Conservation (phyloP, 2,888 invertebrate species). For the Drosophila barbarae region DNA sequence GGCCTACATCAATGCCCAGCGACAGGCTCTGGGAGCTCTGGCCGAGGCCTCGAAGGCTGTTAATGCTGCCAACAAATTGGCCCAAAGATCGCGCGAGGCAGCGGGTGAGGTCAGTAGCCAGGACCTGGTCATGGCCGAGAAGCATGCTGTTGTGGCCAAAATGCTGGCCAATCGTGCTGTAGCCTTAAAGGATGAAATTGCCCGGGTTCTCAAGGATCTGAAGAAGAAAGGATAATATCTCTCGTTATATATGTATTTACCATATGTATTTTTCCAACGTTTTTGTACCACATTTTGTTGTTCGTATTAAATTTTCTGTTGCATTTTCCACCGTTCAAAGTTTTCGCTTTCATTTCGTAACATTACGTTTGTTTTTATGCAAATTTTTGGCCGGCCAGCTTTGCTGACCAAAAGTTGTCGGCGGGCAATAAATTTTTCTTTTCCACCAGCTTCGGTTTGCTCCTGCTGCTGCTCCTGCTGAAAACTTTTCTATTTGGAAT, state of each 20-base stretch:
- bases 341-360: slow-evolving; percentile 38
- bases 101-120: neutral
- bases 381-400: slow-evolving; percentile 25
- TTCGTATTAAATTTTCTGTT: slow-evolving; percentile 64
- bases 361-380: slow-evolving; percentile 32
- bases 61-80: slow-evolving; percentile 41
- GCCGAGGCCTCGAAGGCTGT: slow-evolving; percentile 50
- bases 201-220: slow-evolving; percentile 40
- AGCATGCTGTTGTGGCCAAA: slow-evolving; percentile 55
- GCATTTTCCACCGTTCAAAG: slow-evolving; percentile 28
- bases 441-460: slow-evolving; percentile 22
- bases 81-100: slow-evolving; percentile 11
- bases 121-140: slow-evolving; percentile 49
- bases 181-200: slow-evolving; percentile 50
- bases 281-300: slow-evolving; percentile 18
- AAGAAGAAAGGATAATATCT: slow-evolving; percentile 16
- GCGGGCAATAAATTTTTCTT: slow-evolving; percentile 34
- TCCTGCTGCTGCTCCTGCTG: slow-evolving; percentile 3
- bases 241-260: neutral
- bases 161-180: slow-evolving; percentile 49
- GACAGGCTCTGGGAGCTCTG: slow-evolving; percentile 42
- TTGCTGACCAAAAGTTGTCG: slow-evolving; percentile 34
- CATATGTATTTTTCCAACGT: slow-evolving; percentile 9
- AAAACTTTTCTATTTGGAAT: slow-evolving; percentile 39
- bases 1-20: slow-evolving; percentile 40